Conservation (phyloP, 2,113 vertebrate genomes). For the Anser brachyrhynchus region DNA sequence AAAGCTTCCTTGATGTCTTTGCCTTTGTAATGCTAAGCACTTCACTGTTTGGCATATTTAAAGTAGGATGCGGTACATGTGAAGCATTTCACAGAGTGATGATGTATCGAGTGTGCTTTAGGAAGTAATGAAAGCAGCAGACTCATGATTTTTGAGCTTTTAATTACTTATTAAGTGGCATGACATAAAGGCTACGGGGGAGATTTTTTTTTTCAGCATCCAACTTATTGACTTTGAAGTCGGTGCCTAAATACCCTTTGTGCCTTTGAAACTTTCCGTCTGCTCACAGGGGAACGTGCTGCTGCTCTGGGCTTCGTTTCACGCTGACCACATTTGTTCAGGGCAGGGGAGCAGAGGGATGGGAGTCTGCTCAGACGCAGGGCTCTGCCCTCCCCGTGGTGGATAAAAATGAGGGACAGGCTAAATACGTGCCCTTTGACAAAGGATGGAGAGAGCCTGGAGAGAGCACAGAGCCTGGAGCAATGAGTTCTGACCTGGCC, state of each 20-base stretch:
- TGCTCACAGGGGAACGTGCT: constrained; percentile 44
- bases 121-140: constrained; percentile 72
- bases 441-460: constrained; percentile 1
- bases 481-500: constrained; percentile 60
- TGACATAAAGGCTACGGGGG: constrained; percentile 68
- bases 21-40: constrained; percentile 73
- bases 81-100: constrained; percentile 67
- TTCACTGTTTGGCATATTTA: constrained; percentile 72
- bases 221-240: constrained; percentile 72
- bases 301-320: constrained; percentile 59
- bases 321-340: constrained; percentile 63
- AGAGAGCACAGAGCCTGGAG: constrained; percentile 29
- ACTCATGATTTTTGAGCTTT: constrained; percentile 74
- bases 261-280: constrained; percentile 70
- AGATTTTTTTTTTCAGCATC: constrained; percentile 64
- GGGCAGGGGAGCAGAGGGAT: constrained; percentile 2
- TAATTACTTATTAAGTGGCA: constrained; percentile 74
- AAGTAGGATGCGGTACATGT: constrained; percentile 65
- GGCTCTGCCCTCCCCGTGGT: constrained; percentile 43
- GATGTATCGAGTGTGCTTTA: constrained; percentile 69
- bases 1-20: constrained; percentile 72
- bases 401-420: constrained; percentile 63
- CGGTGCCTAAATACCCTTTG: constrained; percentile 70
- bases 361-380: constrained; percentile 41
- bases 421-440: constrained; percentile 43